Conservation (phyloP, 2,797 vertebrate species). For the Chaetophractus vellerosus region DNA sequence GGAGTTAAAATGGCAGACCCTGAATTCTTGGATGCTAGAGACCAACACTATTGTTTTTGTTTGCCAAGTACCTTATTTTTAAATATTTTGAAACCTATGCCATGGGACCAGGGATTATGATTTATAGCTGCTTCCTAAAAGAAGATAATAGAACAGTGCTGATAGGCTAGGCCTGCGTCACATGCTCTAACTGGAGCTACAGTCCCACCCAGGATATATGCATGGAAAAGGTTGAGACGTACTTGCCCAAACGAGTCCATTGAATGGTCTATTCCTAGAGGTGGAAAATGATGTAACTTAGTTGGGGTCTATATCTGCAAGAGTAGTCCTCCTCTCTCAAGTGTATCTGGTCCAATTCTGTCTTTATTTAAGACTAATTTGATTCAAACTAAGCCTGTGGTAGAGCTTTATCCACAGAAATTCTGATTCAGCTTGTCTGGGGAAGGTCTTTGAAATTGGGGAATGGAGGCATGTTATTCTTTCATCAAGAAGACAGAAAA, state of each 20-base stretch:
- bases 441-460: background rate
- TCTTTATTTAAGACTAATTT: slow-evolving; percentile 17
- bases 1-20: background rate
- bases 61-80: background rate
- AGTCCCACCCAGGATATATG: background rate
- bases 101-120: background rate
- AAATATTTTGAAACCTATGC: background rate
- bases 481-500: background rate
- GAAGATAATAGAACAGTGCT: background rate
- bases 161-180: background rate
- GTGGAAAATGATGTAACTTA: background rate
- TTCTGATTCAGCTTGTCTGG: background rate
- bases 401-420: background rate
- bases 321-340: background rate
- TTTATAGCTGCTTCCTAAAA: background rate
- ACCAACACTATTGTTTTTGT: background rate
- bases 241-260: background rate
- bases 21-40: background rate
- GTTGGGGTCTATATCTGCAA: background rate
- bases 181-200: background rate
- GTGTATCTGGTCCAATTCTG: background rate
- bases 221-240: background rate
- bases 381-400: background rate
- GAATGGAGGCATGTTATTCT: background rate
- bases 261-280: background rate